These are phyloP conservation scores for Microdon myrmicae DNA, from an alignment of 2,888 invertebrate genomes.

Conservation along the genomic window DNA sequence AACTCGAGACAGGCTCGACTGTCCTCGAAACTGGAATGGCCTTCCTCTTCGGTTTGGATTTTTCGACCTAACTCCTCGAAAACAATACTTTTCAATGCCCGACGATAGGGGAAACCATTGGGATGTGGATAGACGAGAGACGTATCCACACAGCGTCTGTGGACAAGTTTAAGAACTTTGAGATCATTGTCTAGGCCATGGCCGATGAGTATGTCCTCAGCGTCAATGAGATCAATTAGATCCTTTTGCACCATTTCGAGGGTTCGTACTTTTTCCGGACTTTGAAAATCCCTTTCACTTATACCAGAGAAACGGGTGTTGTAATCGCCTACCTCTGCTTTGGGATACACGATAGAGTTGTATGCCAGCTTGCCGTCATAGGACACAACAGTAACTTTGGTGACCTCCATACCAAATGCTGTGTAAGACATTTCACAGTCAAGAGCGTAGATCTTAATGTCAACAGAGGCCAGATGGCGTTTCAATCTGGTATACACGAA, in stretches of 20 bases:
- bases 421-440: slow-evolving; percentile 99
- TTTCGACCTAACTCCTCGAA: slow-evolving; percentile 78
- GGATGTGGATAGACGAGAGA: slow-evolving; percentile 88
- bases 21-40: slow-evolving; percentile 95
- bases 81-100: slow-evolving; percentile 83
- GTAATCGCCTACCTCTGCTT: slow-evolving; percentile 85
- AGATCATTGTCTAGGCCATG: slow-evolving; percentile 96
- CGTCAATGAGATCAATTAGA: slow-evolving; percentile 80
- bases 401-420: slow-evolving; percentile 83
- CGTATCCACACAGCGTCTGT: slow-evolving; percentile 88
- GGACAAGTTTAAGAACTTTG: slow-evolving; percentile 84
- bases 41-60: slow-evolving; percentile 78
- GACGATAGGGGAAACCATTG: slow-evolving; percentile 83
- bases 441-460: slow-evolving; percentile 76
- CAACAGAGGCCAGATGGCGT: slow-evolving; percentile 46
- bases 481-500: slow-evolving; percentile 72
- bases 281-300: slow-evolving; percentile 72
- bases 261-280: slow-evolving; percentile 71
- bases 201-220: slow-evolving; percentile 91
- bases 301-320: slow-evolving; percentile 97
- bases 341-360: slow-evolving; percentile 86
- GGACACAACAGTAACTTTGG: slow-evolving; percentile 85
- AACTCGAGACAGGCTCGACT: slow-evolving; percentile 90
- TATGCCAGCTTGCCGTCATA: slow-evolving; percentile 80
- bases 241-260: slow-evolving; percentile 86